Base-by-base conservation (phyloP, 2,797 vertebrate genomes). In the Lagorchestes hirsutus region DNA sequence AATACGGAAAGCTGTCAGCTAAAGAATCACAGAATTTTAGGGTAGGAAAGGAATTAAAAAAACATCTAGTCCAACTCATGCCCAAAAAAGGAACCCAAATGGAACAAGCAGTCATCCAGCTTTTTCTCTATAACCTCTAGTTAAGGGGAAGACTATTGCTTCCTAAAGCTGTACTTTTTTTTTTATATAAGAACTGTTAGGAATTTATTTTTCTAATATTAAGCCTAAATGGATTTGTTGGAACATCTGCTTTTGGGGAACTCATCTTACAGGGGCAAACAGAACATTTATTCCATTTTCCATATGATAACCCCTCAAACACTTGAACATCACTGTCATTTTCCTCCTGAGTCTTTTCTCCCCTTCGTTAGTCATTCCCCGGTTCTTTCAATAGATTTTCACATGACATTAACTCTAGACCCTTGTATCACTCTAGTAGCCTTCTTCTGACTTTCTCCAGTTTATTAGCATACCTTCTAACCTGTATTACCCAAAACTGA, bases 1-100 rank as follows among this genome's bases (percentile, higher is more conserved):
- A 62, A 12, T 46, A 82, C 94, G 92, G 93, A 54, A 29, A 1
- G 16, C 13, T 29, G 24, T 56, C 67, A 96, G 74, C 54, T 95
- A 87, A 87, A 87, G 74, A 50, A 87, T 46, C 74, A 50, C 24
- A 50, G 40, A 87, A 87, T 87, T 87, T 87, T 46, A 27, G 22
- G 3, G 40, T 50, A 27, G 74, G 40, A 50, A 27, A 8, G 9
- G 24, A 87, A 87, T 3, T 46, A 9, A 87, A 87, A 50, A 87
- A 46, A 3, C n/a, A 40, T 40, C n/a, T 82, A 9, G n/a, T 40
- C 18, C 40, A 87, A 46, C 74, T 50, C 9, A 82, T 50, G 40
- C 40, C 24, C 9, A 4, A 50, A 28, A 87, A 46, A 34, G 18
- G n/a, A 40, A 46, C 2, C 13, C 9, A 46, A 50, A 28, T 0